Evolutionary conservation across 1,140 invertebrate genomes (phyloP).

Genomic region (Leptonema lineaticorne): DNA sequence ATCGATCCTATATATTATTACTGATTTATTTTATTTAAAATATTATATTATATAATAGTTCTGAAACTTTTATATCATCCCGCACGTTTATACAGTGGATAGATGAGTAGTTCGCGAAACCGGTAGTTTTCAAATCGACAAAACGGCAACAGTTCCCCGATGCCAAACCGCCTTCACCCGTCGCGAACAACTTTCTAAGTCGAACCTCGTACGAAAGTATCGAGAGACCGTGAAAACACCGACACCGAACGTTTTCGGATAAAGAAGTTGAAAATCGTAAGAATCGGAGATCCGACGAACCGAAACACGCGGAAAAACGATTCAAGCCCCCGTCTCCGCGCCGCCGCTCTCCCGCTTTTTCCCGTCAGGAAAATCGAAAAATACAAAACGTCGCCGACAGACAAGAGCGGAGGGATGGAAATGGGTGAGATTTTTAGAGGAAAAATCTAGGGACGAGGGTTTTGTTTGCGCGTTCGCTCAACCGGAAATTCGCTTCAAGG

Average conservation of each 20-base stretch:
- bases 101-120: no score
- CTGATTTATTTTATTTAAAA: no score
- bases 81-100: no score
- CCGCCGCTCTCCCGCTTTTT: no score
- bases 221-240: conserved; percentile 10
- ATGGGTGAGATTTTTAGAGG: neutral
- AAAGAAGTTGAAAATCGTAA: conserved; percentile 5
- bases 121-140: conserved; percentile 23
- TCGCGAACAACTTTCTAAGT: conserved; percentile 28
- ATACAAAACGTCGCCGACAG: no score
- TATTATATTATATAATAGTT: no score
- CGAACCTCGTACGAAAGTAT: neutral
- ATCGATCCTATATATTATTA: no score
- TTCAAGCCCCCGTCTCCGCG: no score
- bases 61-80: no score
- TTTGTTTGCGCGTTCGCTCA: no score
- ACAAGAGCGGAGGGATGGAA: neutral
- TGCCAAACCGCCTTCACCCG: conserved; percentile 1
- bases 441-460: no score
- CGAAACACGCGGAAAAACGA: neutral
- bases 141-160: conserved; percentile 4
- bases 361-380: neutral
- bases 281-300: conserved; percentile 4
- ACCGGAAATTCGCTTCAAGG: no score
- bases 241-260: conserved; percentile 4